These are phyloP conservation scores for Eutolmus rufibarbis DNA, from an alignment of 2,888 invertebrate species.

Conservation along the genomic window DNA sequence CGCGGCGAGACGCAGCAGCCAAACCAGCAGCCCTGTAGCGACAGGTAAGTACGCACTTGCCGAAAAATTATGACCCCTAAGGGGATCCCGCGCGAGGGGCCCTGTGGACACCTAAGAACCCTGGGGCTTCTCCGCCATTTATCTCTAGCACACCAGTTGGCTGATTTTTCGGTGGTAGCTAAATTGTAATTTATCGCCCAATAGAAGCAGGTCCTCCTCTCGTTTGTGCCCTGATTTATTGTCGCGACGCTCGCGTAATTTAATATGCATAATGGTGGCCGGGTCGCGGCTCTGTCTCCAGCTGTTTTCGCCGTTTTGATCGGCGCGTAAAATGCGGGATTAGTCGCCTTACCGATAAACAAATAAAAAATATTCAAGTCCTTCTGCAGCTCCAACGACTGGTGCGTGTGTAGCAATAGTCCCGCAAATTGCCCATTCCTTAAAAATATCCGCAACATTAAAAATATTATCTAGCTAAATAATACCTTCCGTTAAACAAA, in stretches of 20 bases:
- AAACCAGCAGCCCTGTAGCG: constrained; percentile 39
- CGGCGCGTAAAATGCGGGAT: background rate
- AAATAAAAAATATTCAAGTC: background rate
- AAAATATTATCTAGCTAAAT: too few species aligned
- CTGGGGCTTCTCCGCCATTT: constrained; percentile 3
- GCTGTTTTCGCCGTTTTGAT: background rate
- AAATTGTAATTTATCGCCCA: constrained; percentile 42
- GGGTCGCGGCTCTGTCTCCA: background rate
- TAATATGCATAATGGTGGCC: constrained; percentile 4
- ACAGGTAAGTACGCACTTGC: constrained; percentile 40
- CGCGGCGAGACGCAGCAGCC: background rate
- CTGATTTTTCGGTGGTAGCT: constrained; percentile 39
- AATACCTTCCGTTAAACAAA: background rate
- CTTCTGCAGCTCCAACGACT: background rate
- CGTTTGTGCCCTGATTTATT: constrained; percentile 34
- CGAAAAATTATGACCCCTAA: constrained; percentile 39
- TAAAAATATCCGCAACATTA: background rate
- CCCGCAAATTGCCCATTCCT: background rate
- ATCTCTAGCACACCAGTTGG: constrained; percentile 27
- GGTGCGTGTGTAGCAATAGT: background rate
- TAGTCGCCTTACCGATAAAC: background rate
- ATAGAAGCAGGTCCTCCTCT: constrained; percentile 30
- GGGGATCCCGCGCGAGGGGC: background rate
- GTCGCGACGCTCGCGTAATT: constrained; percentile 16
- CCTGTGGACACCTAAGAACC: constrained; percentile 24